Base-by-base conservation (phyloP, 2,888 invertebrate genomes). In the Danaus chrysippus region DNA sequence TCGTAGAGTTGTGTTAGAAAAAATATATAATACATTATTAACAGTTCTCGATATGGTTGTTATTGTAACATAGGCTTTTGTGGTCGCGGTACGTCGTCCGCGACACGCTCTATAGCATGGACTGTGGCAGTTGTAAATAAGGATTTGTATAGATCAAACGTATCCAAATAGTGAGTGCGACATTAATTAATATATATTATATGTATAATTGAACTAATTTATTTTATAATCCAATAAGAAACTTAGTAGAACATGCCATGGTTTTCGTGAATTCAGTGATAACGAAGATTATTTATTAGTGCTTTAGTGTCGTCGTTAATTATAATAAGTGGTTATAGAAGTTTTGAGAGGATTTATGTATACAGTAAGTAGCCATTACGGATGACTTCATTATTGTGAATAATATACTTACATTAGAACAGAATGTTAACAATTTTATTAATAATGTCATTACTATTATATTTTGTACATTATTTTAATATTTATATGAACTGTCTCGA, bases 121-220 rank as follows among this genome's bases (percentile, higher is more conserved):
- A 86, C 87, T 82, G 79, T 91, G 90, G 84, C 91, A 91, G 91
- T 91, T 86, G 90, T 91, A 90, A 91, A 88, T 90, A 91, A 90
- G 91, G 84, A 86, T 89, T 88, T 88, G 91, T 89, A 86, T 89
- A 86, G 90, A 80, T 84, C 82, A 86, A 86, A 91, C 91, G 91
- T 88, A 86, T 86, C 84, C 83, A 76, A 79, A 81, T 83, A 79
- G 86, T 86, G 84, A 77, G 77, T 79, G 82, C 81, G 75, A 74
- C 73, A 74, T 68, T 68, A 69, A 65, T 69, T 68, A 69, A 76
- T 78, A 75, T 79, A 78, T 59, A 23, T 54, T 64, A 62, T 59
- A 41, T 42, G 42, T 52, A 62, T 34, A 63, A 53, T 23, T 13
- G 61, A 41, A 60, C 67, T 71, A 56, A 60, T 55, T 61, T 54